Evolutionary conservation across 1,140 invertebrate genomes (phyloP).

Genomic region (Pinna nobilis): DNA sequence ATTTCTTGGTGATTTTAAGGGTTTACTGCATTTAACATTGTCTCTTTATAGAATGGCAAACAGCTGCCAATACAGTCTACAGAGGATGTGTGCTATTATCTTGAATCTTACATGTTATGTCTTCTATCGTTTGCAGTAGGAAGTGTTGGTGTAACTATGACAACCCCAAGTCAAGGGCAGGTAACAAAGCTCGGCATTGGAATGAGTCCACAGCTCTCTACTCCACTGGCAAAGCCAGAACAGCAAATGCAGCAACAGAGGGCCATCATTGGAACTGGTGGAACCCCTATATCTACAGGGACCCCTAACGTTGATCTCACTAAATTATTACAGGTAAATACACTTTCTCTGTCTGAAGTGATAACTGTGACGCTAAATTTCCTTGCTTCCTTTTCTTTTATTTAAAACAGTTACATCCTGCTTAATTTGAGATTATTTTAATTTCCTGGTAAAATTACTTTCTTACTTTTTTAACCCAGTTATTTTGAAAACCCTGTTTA

Average conservation of each 20-base stretch:
- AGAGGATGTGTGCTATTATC: too few relatives aligned
- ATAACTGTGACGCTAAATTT: too few relatives aligned
- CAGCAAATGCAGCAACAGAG: conserved; percentile 13
- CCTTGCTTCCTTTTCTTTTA: too few relatives aligned
- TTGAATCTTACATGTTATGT: background rate
- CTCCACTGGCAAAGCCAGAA: conserved; percentile 10
- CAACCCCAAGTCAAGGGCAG: background rate
- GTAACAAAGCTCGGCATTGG: background rate
- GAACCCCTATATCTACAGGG: background rate
- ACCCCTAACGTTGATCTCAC: conserved; percentile 41
- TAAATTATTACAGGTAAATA: conserved; percentile 47
- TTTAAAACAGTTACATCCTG: too few relatives aligned
- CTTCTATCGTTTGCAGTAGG: background rate
- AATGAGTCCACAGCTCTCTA: background rate
- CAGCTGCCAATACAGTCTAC: too few relatives aligned
- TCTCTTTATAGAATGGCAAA: too few relatives aligned
- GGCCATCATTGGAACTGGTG: conserved; percentile 29
- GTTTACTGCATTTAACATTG: too few relatives aligned
- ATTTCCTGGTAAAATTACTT: too few relatives aligned
- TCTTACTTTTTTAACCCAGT: too few relatives aligned
- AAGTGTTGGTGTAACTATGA: background rate
- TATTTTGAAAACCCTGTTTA: too few relatives aligned
- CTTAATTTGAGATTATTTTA: too few relatives aligned
- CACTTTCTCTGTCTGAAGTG: background rate
- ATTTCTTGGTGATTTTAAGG: too few relatives aligned